Conservation (phyloP, 2,113 vertebrate species). For the Zootoca vivipara region DNA sequence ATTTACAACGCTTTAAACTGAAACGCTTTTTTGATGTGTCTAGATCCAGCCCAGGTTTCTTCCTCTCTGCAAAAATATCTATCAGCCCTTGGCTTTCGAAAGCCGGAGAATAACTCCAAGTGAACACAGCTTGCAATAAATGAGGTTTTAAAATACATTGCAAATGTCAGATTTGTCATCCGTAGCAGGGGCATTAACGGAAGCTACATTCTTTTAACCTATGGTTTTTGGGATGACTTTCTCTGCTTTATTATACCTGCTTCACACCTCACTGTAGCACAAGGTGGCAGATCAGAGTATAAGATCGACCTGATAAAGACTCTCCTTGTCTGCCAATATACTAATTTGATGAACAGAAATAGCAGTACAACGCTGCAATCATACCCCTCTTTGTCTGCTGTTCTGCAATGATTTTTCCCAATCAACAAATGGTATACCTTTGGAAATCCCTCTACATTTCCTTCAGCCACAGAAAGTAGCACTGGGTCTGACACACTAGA, state of each 20-base stretch:
- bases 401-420: background rate
- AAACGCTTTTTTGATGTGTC: too few relatives aligned
- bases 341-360: background rate
- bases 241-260: background rate
- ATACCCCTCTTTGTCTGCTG: background rate
- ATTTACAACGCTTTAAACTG: too few relatives aligned
- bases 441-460: background rate
- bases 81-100: background rate
- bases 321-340: background rate
- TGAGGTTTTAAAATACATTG: fast-evolving
- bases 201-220: fast-evolving
- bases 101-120: background rate
- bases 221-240: fast-evolving
- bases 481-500: fast-evolving
- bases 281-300: background rate
- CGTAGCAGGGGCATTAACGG: fast-evolving
- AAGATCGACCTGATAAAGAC: background rate
- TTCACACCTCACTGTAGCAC: background rate
- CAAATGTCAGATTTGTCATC: fast-evolving
- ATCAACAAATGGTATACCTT: background rate
- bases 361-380: fast-evolving
- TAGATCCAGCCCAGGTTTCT: background rate
- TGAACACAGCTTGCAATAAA: background rate
- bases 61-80: background rate
- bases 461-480: background rate